A percentile compares a stretch with the other conserved stretches of the same genome.
Evolutionary conservation across 2,113 vertebrate genomes (phyloP).

Genomic region (Barbus barbus): DNA sequence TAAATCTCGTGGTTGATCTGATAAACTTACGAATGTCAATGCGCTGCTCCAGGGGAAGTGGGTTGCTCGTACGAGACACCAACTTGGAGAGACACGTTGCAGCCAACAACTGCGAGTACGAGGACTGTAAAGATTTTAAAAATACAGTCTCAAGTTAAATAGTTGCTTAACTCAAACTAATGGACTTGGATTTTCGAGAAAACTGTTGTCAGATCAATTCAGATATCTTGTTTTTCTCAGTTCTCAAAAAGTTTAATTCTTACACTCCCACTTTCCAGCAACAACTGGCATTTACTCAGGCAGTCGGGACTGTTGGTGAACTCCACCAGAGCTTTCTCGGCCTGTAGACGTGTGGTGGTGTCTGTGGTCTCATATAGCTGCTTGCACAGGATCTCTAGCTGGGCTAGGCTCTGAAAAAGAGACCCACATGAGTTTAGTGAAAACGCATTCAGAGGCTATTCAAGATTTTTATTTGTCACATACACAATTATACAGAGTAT

Average conservation of each 20-base stretch:
- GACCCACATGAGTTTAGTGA: not conserved
- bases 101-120: slow-evolving; percentile 94
- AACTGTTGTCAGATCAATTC: not conserved
- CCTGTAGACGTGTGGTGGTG: slow-evolving; percentile 91
- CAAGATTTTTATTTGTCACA: too few species aligned
- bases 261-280: slow-evolving; percentile 95
- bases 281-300: slow-evolving; percentile 97
- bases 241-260: slow-evolving; percentile 63
- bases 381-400: slow-evolving; percentile 99
- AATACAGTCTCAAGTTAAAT: not conserved
- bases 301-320: slow-evolving; percentile 98
- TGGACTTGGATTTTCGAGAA: not conserved
- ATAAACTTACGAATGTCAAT: slow-evolving; percentile 94
- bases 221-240: not conserved
- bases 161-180: not conserved
- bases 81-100: slow-evolving; percentile 98
- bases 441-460: not conserved
- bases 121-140: slow-evolving; percentile 78
- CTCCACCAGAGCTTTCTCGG: slow-evolving; percentile 96
- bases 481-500: too few species aligned
- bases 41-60: slow-evolving; percentile 92
- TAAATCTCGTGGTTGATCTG: not conserved
- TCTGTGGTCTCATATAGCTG: slow-evolving; percentile 98
- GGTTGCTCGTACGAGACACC: slow-evolving; percentile 96
- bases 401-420: slow-evolving; percentile 92